phyloP scores from a whole-genome alignment of 2,797 vertebrate species.

The Choloepus didactylus region DNA sequence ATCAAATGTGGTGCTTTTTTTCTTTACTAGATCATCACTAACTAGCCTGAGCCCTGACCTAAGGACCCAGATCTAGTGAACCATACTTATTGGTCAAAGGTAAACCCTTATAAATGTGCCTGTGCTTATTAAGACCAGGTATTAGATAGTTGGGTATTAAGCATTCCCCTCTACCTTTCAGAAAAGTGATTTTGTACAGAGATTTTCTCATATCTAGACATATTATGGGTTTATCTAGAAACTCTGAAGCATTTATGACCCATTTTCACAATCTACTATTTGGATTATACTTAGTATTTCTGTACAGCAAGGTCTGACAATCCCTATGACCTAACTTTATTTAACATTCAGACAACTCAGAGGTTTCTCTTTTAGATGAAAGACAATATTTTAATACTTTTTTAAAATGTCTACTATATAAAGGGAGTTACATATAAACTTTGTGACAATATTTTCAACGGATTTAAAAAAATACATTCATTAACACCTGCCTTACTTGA shows the following conservation, averaged over 20 bases:
- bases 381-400: slow-evolving; percentile 3
- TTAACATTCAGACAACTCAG: slow-evolving; percentile 16
- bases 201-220: not conserved
- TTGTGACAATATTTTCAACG: slow-evolving; percentile 47
- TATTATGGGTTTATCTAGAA: not conserved
- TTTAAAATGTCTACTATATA: not conserved
- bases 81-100: not conserved
- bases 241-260: not conserved
- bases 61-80: not conserved
- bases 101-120: not conserved
- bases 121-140: not conserved
- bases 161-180: not conserved
- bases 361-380: slow-evolving; percentile 22
- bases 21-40: not conserved
- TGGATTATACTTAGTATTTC: not conserved
- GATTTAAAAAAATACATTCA: slow-evolving; percentile 50
- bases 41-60: not conserved
- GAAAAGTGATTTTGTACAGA: not conserved
- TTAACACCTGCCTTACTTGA: slow-evolving; percentile 44
- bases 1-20: not conserved
- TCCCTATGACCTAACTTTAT: not conserved
- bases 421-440: slow-evolving; percentile 30
- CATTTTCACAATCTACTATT: not conserved
- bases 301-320: not conserved
- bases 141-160: not conserved